Evolutionary conservation across 2,888 invertebrate species (phyloP).

Genomic region (Drosophila mettleri): DNA sequence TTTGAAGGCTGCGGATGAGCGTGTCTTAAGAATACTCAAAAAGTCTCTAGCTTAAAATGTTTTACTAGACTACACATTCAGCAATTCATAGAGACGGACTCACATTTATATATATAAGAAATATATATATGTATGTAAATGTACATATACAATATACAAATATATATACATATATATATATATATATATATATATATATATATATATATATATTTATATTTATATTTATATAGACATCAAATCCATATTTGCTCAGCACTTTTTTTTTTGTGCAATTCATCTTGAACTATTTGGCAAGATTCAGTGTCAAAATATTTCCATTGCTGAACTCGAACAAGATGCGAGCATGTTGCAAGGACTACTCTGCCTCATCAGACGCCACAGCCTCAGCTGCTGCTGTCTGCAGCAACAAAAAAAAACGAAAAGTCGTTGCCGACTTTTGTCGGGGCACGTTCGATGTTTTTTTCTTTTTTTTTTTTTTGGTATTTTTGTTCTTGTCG

Average conservation of each 20-base stretch:
- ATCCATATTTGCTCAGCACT: constrained; percentile 8
- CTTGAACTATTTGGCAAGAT: constrained; percentile 8
- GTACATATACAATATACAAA: no score
- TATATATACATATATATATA: neutral
- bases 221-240: neutral
- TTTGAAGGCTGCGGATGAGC: no score
- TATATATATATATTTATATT: neutral
- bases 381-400: constrained; percentile 1
- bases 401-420: constrained; percentile 11
- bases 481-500: constrained; percentile 45
- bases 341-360: constrained; percentile 11
- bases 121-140: no score
- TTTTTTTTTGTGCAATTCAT: constrained; percentile 13
- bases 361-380: neutral
- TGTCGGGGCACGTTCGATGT: constrained; percentile 40
- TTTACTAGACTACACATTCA: no score
- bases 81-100: no score
- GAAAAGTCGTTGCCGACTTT: constrained; percentile 14
- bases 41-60: no score
- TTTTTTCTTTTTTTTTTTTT: neutral
- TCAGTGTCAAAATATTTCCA: constrained; percentile 3
- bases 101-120: no score
- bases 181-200: neutral
- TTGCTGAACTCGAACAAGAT: neutral
- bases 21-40: no score